Evolutionary conservation across 2,888 invertebrate genomes (phyloP), one percentile per base, ranked within the genome.

Genomic region (Brachylomia viminalis): DNA sequence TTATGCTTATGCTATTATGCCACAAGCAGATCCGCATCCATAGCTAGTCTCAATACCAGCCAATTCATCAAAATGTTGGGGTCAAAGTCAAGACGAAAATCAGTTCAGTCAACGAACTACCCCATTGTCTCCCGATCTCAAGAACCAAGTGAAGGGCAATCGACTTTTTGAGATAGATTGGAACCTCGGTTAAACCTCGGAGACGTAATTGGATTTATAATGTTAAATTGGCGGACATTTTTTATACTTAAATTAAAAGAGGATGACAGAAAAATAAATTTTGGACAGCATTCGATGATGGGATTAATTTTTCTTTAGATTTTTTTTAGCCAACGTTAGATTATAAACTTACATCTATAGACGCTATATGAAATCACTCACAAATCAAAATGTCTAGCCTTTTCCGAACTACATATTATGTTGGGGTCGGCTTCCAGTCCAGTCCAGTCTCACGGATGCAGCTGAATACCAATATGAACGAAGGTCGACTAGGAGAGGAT

Each of bases 111-210:
- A 58, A 72, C 42, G n/a, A 72, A 68, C 58, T 54, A 27, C 73
- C 33, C 23, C 38, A 84, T 80, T 81, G 75, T 81, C 61, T 70
- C 0, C 6, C 17, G 65, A 33, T 56, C 38, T 54, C 47, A 65
- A 68, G 45, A 58, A 30, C 13, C n/a, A 47, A 38, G 20, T 72
- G 38, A 73, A 82, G 64, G 45, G 62, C 68, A 27, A 59, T 85
- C 17, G 59, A 73, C 33, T 74, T 83, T 56, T 82, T 66, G 27
- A 62, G 65, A 68, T 65, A 64, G 56, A 83, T 83, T 77, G 42
- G 54, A 27, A 77, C 71, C 82, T 77, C 13, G 33, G 61, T 59
- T 69, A 69, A 69, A 58, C 27, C 52, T 65, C 1, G 30, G 17
- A 64, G 47, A 38, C 47, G 2, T 62, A 75, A 78, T 74, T 74